Evolutionary conservation across 1,140 invertebrate species (phyloP), one percentile per base, ranked within the genome.

Genomic region (Zaprionus lachaisei): DNA sequence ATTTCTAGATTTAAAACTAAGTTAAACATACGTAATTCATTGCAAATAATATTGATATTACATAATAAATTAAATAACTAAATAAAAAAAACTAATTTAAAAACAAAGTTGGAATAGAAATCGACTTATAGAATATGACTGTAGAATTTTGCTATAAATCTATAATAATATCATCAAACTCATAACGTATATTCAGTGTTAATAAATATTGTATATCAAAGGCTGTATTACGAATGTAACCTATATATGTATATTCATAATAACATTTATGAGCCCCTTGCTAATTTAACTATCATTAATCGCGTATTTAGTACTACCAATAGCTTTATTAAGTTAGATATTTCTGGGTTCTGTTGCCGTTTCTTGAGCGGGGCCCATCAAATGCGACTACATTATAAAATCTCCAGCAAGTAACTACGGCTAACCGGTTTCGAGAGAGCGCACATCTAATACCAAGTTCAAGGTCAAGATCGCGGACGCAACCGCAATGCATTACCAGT

Each of bases 381-480:
- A 81, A 77, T 84, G 12, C 5, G 17, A 22, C 41, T 82, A 61
- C 83, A 77, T 66, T 77, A 82, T 76, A 77, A 77, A 86, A 65
- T 69, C 60, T 44, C 31, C 47, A 56, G 60, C 63, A 71, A 56
- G 62, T 71, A 69, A 47, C 41, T 47, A 20, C 41, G 6, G 41
- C 38, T 20, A 83, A 83, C 83, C 83, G 84, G 83, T 86, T 86
- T 83, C 41, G 69, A 80, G 69, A 80, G 80, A 84, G 83, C 80
- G 51, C 80, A 71, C 81, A 86, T 86, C 83, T 86, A 86, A 86
- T 86, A 86, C 83, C 83, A 86, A 86, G 83, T 86, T 86, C 84
- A 86, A 86, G 83, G 83, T 86, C 72, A 81, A 87, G 66, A 68
- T 56, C 71, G 65, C 71, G 63, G 76, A 60, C 63, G 64, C 62